A percentile compares a stretch with the other conserved stretches of the same genome.
Evolutionary conservation across 1,140 invertebrate species (phyloP).

Genomic region (Tetramorium simillimum): DNA sequence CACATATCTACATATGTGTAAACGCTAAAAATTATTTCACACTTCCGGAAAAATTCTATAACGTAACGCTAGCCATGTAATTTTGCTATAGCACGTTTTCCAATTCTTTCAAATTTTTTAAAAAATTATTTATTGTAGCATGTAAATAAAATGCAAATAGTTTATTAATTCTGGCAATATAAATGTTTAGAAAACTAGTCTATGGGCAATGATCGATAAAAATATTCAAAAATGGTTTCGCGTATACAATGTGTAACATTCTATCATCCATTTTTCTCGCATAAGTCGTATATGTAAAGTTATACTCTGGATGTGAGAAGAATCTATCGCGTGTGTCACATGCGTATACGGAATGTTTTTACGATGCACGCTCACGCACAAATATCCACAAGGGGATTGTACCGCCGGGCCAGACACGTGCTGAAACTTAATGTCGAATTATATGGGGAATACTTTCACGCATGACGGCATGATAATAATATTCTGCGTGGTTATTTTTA

Average conservation of each 20-base stretch:
- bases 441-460: conserved; percentile 36
- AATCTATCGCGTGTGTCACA: conserved; percentile 45
- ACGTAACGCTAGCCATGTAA: not conserved
- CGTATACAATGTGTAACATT: not conserved
- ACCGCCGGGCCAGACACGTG: conserved; percentile 56
- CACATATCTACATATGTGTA: not conserved
- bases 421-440: conserved; percentile 69
- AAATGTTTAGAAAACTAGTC: not conserved
- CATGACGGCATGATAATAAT: conserved; percentile 65
- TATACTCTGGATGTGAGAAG: not conserved
- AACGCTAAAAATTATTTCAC: not conserved
- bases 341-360: conserved; percentile 59
- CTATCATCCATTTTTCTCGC: not conserved
- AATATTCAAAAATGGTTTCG: not conserved
- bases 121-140: not conserved
- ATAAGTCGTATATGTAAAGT: not conserved
- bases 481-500: conserved; percentile 62
- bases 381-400: conserved; percentile 25
- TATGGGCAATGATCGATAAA: not conserved
- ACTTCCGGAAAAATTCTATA: not conserved
- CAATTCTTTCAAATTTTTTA: not conserved
- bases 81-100: not conserved
- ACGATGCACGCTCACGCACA: conserved; percentile 48
- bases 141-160: not conserved
- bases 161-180: not conserved